Base-by-base conservation (phyloP, 2,113 vertebrate species). In the Sarotherodon lohbergeri region DNA sequence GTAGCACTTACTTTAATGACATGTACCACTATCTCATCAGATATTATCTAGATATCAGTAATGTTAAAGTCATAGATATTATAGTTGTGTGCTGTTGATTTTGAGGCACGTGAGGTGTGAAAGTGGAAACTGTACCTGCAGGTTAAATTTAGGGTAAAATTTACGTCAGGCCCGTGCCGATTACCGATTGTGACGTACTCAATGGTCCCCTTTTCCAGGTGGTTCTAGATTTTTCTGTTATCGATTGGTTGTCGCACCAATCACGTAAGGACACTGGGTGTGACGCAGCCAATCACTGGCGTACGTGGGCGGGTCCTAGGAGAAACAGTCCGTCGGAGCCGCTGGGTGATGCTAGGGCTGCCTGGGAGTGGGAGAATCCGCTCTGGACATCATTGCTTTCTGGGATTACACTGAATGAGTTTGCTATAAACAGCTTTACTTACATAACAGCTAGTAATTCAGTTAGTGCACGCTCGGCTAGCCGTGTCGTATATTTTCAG, bases 221-320 rank as follows among this genome's bases (percentile, higher is more conserved):
- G 84, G 46, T 96, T 97, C 96, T 96, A 95, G 95, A 97, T 94
- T 59, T 86, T 96, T 97, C 96, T 86, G 84, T 92, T 79, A 95
- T 91, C 36, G 94, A 92, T 91, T 59, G 50, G 83, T 43, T n/a
- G 34, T 2, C 32, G 52, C 78, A 84, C 96, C 95, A 96, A 96
- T 96, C 91, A 82, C 19, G 17, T 56, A 5, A 19, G 6, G 46
- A 6, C 56, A 9, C 5, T 17, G 73, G 19, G 48, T 19, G 73
- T 17, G 27, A 50, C 27, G 0, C 19, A 63, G 34, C 96, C 96
- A 96, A 96, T 97, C 78, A 86, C 4, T 76, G n/a, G 2, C 16
- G 7, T 0, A 1, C 0, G 56, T 14, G 84, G 96, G 96, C 92
- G 96, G 96, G 90, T 6, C 16, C 43, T 7, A 41, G 12, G 16